Evolutionary conservation across 1,140 invertebrate species (phyloP).

Genomic region (Psilanteris sp.): DNA sequence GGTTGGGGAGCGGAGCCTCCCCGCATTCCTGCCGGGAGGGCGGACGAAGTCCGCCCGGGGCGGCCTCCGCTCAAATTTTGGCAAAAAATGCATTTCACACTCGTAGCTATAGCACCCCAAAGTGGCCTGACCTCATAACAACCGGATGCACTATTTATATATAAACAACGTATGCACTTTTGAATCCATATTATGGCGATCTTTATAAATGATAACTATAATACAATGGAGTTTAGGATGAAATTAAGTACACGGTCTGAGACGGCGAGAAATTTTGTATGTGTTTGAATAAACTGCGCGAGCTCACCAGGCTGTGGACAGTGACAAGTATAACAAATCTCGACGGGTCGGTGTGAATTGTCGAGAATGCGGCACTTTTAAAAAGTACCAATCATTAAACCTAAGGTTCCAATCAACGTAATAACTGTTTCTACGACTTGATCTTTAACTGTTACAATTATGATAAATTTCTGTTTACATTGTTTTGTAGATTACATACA

Average conservation of each 20-base stretch:
- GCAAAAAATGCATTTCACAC: too few species aligned
- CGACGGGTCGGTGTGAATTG: slow-evolving; percentile 48
- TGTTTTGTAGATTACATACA: slow-evolving; percentile 55
- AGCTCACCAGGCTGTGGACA: slow-evolving; percentile 57
- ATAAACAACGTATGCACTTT: too few species aligned
- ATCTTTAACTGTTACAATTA: slow-evolving; percentile 38
- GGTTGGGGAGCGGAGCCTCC: too few species aligned
- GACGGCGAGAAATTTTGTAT: slow-evolving; percentile 45
- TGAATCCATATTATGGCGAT: too few species aligned
- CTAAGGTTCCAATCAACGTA: slow-evolving; percentile 15
- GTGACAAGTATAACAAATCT: slow-evolving; percentile 44
- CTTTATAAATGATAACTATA: too few species aligned
- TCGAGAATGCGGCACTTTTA: slow-evolving; percentile 28
- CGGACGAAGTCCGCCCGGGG: too few species aligned
- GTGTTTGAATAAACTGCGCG: slow-evolving; percentile 50
- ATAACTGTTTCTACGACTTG: slow-evolving; percentile 65
- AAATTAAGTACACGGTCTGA: slow-evolving; percentile 24
- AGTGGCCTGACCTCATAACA: too few species aligned
- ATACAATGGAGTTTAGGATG: slow-evolving; percentile 7
- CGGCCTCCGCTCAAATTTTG: too few species aligned
- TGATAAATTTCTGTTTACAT: slow-evolving; percentile 60
- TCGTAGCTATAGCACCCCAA: too few species aligned
- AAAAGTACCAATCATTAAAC: slow-evolving; percentile 43
- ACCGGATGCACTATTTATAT: too few species aligned
- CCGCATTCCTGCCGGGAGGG: too few species aligned